These are phyloP conservation scores for Psephotus haematonotus DNA, from an alignment of 2,113 vertebrate genomes.

Conservation along the genomic window DNA sequence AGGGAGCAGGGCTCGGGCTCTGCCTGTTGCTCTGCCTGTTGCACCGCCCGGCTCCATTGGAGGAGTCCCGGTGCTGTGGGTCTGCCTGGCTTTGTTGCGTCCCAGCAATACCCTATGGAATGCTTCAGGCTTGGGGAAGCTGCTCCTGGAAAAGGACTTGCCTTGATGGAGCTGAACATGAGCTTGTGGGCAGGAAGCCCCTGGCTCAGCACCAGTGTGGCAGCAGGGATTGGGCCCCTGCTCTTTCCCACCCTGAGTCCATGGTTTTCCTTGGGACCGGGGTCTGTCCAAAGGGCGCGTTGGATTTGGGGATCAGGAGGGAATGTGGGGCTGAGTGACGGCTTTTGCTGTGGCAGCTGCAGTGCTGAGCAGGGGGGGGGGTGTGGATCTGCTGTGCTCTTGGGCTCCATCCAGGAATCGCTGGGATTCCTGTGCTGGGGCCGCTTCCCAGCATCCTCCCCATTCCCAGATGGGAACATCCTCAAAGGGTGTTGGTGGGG, in stretches of 20 bases:
- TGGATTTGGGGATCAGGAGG: background rate
- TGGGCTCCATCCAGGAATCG: background rate
- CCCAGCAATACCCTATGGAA: background rate
- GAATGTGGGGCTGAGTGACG: background rate
- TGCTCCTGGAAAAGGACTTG: background rate
- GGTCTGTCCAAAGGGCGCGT: background rate
- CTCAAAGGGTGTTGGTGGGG: accelerated
- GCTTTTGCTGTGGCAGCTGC: background rate
- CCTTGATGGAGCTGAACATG: background rate
- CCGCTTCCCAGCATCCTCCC: background rate
- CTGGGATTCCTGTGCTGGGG: background rate
- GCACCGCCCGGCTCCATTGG: background rate
- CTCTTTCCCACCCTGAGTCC: background rate
- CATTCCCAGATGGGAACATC: background rate
- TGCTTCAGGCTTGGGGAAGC: background rate
- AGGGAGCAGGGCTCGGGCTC: too few relatives aligned
- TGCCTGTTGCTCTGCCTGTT: background rate
- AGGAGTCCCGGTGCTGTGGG: background rate
- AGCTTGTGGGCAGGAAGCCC: too few relatives aligned
- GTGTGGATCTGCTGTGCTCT: background rate
- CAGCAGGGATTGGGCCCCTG: background rate
- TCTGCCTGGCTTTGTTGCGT: background rate
- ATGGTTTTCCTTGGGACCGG: too few relatives aligned
- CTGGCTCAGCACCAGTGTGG: background rate
- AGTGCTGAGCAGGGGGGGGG: background rate